Base-by-base conservation (phyloP, 2,113 vertebrate species). In the Hirundichthys speculiger region DNA sequence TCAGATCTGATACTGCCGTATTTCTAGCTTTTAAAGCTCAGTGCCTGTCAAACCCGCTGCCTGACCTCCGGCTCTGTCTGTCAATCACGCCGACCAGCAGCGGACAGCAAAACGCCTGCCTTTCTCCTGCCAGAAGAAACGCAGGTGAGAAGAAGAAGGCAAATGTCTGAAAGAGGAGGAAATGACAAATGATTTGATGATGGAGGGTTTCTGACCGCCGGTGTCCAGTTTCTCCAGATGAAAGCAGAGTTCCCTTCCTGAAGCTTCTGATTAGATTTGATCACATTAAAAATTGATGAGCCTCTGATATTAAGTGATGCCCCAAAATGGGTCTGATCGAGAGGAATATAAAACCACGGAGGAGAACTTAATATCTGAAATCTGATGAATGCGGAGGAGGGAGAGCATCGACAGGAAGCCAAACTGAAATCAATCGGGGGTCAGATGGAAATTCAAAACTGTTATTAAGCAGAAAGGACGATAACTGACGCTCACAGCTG, bases 301-400 rank as follows among this genome's bases (percentile, higher is more conserved):
- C 34, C 18, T 7, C 50, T 41, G 47, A 69, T 76, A 82, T 86
- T 69, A 79, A 73, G 67, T 76, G 74, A 51, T 68, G 70, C 45
- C 46, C 57, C 60, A 54, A 70, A 74, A 83, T 46, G 64, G 64
- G 73, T 40, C 42, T 15, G 61, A 72, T 62, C 47, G 48, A 2
- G 43, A 58, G 43, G 64, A 85, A 75, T 45, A 65, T 58, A 53
- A 82, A 78, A 74, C 70, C 56, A 19, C 64, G 47, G 52, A 18
- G 9, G 60, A 65, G 25, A 69, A 65, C 47, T 69, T 47, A 82
- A 78, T 80, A 71, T 69, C 2, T 0, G 50, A 71, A 83, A 75
- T 62, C 11, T 64, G 82, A 87, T 72, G 61, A 78, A 77, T 69
- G 81, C 15, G 80, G 69, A 73, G 53, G 67, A 71, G 50, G 69